phyloP scores from a whole-genome alignment of 2,888 invertebrate genomes.

The Drosophila tanythrix region DNA sequence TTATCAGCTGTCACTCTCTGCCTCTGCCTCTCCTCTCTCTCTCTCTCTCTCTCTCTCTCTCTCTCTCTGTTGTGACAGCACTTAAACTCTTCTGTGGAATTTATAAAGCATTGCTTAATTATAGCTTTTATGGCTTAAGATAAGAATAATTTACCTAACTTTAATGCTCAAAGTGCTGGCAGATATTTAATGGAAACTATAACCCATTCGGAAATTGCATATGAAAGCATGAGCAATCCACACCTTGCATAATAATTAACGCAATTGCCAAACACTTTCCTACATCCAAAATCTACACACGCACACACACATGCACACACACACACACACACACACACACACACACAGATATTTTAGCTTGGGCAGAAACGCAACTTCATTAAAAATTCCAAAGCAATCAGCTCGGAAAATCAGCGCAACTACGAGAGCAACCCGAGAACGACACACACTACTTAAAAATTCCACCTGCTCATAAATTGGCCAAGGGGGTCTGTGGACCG shows the following conservation, averaged over 20 bases:
- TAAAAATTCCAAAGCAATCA: conserved; percentile 76
- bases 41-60: no score
- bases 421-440: conserved; percentile 35
- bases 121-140: neutral
- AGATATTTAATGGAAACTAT: neutral
- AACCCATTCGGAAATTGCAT: conserved; percentile 5
- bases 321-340: neutral
- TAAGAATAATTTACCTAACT: neutral
- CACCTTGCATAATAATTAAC: conserved; percentile 36
- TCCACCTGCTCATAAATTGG: conserved; percentile 79
- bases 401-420: conserved; percentile 73
- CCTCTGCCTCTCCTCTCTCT: no score
- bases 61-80: no score
- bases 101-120: neutral
- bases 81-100: no score
- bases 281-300: neutral
- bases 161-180: neutral
- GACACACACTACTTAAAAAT: conserved; percentile 72
- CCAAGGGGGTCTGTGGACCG: conserved; percentile 28
- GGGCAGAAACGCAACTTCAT: conserved; percentile 57
- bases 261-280: conserved; percentile 3
- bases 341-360: neutral
- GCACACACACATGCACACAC: neutral
- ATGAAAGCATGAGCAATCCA: conserved; percentile 19
- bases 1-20: no score